Conservation (phyloP, 2,113 vertebrate genomes). For the Toxostoma redivivum region DNA sequence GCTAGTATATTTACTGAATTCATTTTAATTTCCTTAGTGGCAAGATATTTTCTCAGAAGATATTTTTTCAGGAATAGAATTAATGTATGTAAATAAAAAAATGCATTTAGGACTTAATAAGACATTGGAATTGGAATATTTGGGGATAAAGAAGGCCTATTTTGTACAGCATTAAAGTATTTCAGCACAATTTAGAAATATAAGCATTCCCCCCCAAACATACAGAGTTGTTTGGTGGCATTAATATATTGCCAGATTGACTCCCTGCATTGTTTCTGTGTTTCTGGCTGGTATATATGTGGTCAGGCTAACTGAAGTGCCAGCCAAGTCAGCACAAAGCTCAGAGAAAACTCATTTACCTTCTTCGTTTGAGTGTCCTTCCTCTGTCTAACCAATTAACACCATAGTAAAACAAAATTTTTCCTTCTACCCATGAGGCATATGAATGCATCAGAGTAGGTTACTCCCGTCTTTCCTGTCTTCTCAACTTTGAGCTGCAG, state of each 20-base stretch:
- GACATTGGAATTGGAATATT: not conserved
- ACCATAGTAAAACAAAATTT: not conserved
- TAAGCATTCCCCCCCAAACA: rapidly evolving
- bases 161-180: not conserved
- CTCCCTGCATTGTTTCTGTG: not conserved
- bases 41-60: not conserved
- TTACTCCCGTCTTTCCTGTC: not conserved
- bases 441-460: not conserved
- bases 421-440: not conserved
- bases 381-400: not conserved
- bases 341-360: not conserved
- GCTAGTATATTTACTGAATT: not conserved
- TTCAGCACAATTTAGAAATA: not conserved
- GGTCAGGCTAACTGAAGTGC: not conserved
- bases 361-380: not conserved
- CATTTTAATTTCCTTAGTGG: not conserved
- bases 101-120: not conserved
- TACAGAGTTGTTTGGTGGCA: not conserved
- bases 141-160: not conserved
- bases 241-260: not conserved
- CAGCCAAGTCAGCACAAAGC: not conserved
- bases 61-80: too few relatives aligned
- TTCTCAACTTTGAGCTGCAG: not conserved
- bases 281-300: not conserved
- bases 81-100: not conserved